Percentiles rank a stretch among this genome's conserved stretches.
Conservation (phyloP, 2,888 invertebrate species). For the Hemicrepidius hirtus region DNA sequence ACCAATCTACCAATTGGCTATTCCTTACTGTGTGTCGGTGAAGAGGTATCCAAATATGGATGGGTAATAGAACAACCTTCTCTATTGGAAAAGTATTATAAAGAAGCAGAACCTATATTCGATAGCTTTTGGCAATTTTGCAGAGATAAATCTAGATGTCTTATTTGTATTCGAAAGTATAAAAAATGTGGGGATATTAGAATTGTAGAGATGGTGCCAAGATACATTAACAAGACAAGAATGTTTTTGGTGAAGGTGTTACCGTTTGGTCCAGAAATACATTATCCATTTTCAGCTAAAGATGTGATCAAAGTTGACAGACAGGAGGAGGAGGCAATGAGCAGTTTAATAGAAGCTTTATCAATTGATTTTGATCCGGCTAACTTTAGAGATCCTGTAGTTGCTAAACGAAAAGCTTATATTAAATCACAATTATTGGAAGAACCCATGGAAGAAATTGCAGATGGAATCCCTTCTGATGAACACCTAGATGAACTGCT, state of each 20-base stretch:
- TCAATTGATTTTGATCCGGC: constrained; percentile 45
- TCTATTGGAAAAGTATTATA: constrained; percentile 39
- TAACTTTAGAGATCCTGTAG: constrained; percentile 38
- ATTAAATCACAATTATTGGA: constrained; percentile 44
- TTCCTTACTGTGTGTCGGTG: constrained; percentile 37
- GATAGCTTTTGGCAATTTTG: constrained; percentile 48
- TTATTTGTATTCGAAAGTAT: constrained; percentile 43
- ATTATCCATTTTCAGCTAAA: background rate
- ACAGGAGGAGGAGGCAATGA: constrained; percentile 34
- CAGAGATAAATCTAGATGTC: constrained; percentile 30
- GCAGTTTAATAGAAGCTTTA: constrained; percentile 36
- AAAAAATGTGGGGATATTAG: constrained; percentile 33
- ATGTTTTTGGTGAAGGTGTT: constrained; percentile 38
- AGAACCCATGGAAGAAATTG: constrained; percentile 28
- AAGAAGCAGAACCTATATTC: constrained; percentile 38
- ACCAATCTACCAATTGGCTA: constrained; percentile 43
- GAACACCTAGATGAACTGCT: constrained; percentile 27
- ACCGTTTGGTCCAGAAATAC: constrained; percentile 39
- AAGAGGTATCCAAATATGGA: constrained; percentile 23
- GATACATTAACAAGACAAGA: constrained; percentile 42
- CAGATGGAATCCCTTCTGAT: constrained; percentile 28
- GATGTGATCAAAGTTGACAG: background rate
- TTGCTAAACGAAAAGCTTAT: constrained; percentile 39
- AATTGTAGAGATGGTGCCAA: constrained; percentile 45
- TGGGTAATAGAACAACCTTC: constrained; percentile 40